Base-by-base conservation (phyloP, 2,888 invertebrate genomes). In the Antheraea yamamai region DNA sequence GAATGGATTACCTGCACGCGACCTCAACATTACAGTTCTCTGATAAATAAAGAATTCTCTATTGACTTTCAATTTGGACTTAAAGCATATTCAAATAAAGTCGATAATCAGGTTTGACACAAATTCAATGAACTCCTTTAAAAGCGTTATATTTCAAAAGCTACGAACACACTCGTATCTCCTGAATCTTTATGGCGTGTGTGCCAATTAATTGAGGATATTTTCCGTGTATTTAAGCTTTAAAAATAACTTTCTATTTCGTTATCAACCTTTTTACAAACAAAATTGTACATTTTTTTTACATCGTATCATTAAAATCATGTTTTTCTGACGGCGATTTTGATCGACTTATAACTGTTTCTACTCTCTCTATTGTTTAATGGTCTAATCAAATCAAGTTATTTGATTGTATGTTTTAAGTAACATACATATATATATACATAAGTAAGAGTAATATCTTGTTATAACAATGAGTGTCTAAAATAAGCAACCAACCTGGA, bases 141-240 rank as follows among this genome's bases (percentile, higher is more conserved):
- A 72, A 72, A 55, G 23, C 18, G 55, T 16, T 8, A 30, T 73
- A 55, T 73, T 73, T 55, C 35, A 73, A 52, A 73, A 51, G 71
- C 75, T 66, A 75, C 71, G 71, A 71, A 71, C 39, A 16, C 30
- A 7, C 30, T 26, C 23, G 39, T 58, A 23, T 26, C 64, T 72
- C n/a, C 18, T 8, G 70, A 52, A 72, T 73, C 74, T 73, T 51
- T 72, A 52, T 75, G 76, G 70, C 68, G 74, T 61, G 75, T 73
- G 74, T 47, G 58, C 78, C 81, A 81, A 81, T 81, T 81, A 81
- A 77, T 73, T 55, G 75, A 74, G 81, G 81, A 81, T 81, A 79
- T 80, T 61, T 73, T 72, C 68, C 74, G 75, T 76, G 73, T 78
- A 80, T 77, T 78, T 76, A 75, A 75, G 77, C 70, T 79, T 79